Evolutionary conservation across 1,140 invertebrate species (phyloP), one percentile per base, ranked within the genome.

Genomic region (Heliconius eleuchia): DNA sequence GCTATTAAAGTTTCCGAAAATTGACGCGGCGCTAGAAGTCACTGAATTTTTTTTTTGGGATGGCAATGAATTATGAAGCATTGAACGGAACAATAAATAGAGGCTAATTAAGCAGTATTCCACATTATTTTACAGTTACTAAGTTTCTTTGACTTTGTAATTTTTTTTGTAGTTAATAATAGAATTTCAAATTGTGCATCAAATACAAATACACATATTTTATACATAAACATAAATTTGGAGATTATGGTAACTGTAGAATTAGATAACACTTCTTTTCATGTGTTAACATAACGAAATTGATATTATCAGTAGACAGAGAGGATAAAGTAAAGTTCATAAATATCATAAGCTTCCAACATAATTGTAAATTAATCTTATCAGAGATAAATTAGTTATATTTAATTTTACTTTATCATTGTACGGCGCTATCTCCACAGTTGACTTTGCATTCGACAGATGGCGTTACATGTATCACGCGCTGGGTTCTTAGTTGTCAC

Each of bases 1-100:
- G 80, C 83, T 84, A 89, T 89, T 88, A 91, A 91, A 87, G 89
- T 92, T 92, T 92, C 88, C 86, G 86, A 88, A 92, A 91, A 91
- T 89, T 89, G 89, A 91, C 91, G 89, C 90, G 85, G 87, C 88
- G 89, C 88, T 92, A 89, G 87, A 88, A 86, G 86, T 82, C 85
- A 87, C 86, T 82, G 83, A 84, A 86, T 90, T 34, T 86, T 88
- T 23, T 91, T 87, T 87, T 84, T 83, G 77, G 85, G 79, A 86
- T 87, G 84, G 88, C 85, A 88, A 79, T 83, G 74, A 85, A 81
- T 75, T 66, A 82, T 75, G 73, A 82, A 84, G 80, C 86, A 86
- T 86, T 88, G 85, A 86, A 85, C 78, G 80, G 79, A 84, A 83
- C 74, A 78, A 85, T 80, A 86, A 80, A 83, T 77, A 18, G 39